These are phyloP conservation scores for Strix aluco DNA, from an alignment of 2,113 vertebrate species.

Conservation along the genomic window DNA sequence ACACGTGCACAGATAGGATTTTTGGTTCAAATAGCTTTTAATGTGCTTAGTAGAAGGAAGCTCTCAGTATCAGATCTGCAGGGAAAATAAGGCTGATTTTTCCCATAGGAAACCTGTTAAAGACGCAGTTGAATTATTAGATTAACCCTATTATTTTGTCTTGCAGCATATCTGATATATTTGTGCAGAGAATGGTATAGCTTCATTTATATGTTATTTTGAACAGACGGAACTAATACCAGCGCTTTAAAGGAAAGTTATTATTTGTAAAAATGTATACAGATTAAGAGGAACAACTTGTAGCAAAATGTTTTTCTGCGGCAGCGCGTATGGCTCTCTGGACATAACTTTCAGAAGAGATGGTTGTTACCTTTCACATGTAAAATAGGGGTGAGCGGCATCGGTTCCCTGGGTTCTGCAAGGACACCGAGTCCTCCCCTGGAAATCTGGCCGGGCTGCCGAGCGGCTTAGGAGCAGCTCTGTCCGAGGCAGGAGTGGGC, in stretches of 20 bases:
- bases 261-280: slow-evolving; percentile 46
- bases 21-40: slow-evolving; percentile 41
- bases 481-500: background rate
- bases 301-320: background rate
- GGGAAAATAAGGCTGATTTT: slow-evolving; percentile 59
- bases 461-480: background rate
- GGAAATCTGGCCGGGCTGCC: background rate
- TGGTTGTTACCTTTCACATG: background rate
- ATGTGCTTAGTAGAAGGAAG: slow-evolving; percentile 15
- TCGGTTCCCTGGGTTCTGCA: background rate
- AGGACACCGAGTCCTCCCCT: background rate
- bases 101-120: slow-evolving; percentile 50
- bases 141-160: slow-evolving; percentile 33
- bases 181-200: background rate
- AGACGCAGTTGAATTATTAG: slow-evolving; percentile 35
- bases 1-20: background rate
- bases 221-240: background rate
- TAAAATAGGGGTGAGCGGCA: background rate
- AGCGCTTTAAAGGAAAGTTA: background rate
- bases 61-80: slow-evolving; percentile 30
- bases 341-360: background rate
- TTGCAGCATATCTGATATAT: background rate
- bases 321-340: background rate
- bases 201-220: slow-evolving; percentile 20
- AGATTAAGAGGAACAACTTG: slow-evolving; percentile 12